phyloP scores from a whole-genome alignment of 2,888 invertebrate species.

The Volucella inanis region DNA sequence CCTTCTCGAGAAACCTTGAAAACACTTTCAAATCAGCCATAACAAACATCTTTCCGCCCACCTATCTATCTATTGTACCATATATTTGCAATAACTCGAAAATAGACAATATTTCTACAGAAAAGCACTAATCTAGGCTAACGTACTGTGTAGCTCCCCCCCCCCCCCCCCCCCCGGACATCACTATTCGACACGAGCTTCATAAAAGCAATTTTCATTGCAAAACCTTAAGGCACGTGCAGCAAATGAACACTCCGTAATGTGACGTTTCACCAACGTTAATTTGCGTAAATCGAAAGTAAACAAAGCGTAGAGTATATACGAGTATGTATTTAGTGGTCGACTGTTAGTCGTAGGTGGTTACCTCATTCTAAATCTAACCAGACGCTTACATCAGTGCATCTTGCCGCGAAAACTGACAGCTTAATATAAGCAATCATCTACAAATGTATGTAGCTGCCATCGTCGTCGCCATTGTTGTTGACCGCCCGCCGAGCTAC shows the following conservation, averaged over 20 bases:
- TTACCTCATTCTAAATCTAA: slow-evolving; percentile 21
- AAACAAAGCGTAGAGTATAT: slow-evolving; percentile 26
- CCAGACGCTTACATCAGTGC: slow-evolving; percentile 45
- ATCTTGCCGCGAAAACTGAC: slow-evolving; percentile 31
- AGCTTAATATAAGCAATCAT: slow-evolving; percentile 22
- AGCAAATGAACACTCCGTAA: slow-evolving; percentile 13
- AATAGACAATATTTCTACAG: not conserved
- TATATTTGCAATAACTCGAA: not conserved
- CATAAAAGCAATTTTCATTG: slow-evolving; percentile 14
- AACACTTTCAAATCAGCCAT: not conserved
- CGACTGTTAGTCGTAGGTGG: not conserved
- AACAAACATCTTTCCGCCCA: too few relatives aligned
- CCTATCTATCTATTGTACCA: too few relatives aligned
- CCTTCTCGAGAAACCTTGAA: not conserved
- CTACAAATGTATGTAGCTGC: not conserved
- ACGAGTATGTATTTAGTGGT: too few relatives aligned
- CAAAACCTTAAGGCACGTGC: slow-evolving; percentile 38
- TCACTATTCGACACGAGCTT: not conserved
- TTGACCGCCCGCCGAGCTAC: not conserved
- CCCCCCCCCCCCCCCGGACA: not conserved
- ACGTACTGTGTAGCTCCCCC: not conserved
- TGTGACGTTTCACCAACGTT: slow-evolving; percentile 19
- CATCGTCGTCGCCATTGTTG: too few relatives aligned
- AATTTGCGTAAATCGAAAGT: slow-evolving; percentile 34
- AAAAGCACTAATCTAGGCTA: not conserved